Conservation (phyloP, 2,113 vertebrate genomes). For the Oreochromis tanganicae region DNA sequence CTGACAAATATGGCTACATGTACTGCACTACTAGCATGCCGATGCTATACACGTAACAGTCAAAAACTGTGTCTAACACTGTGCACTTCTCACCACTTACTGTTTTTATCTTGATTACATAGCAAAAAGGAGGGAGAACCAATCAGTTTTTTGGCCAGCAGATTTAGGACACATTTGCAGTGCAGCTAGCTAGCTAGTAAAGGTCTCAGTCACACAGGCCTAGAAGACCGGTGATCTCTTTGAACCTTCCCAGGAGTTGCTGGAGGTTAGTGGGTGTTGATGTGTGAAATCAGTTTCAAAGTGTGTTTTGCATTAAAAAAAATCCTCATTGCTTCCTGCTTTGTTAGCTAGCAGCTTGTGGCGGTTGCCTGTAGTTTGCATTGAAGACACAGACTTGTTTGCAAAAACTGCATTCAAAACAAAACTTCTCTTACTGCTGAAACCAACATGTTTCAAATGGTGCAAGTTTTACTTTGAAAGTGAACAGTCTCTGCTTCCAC, state of each 20-base stretch:
- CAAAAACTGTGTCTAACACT: background rate
- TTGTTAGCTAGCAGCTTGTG: background rate
- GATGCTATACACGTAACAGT: background rate
- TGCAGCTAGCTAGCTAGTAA: background rate
- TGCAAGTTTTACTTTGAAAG: background rate
- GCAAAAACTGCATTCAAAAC: background rate
- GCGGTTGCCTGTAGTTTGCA: background rate
- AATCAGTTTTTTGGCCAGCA: background rate
- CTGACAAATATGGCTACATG: background rate
- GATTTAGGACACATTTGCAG: background rate
- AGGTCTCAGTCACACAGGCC: background rate
- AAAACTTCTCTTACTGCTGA: background rate
- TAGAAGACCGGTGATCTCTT: background rate
- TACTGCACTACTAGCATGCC: background rate
- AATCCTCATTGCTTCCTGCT: background rate
- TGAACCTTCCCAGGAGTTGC: background rate
- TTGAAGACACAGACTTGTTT: background rate
- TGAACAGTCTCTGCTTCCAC: background rate
- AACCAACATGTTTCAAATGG: background rate
- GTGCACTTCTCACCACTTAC: background rate
- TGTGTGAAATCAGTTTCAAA: background rate
- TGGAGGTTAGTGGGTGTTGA: background rate
- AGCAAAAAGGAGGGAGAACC: background rate
- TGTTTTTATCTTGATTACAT: background rate
- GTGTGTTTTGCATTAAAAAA: background rate